These are phyloP conservation scores for Ptychodera flava DNA, from an alignment of 35 echinoderm and acorn worm genomes.

Conservation along the genomic window DNA sequence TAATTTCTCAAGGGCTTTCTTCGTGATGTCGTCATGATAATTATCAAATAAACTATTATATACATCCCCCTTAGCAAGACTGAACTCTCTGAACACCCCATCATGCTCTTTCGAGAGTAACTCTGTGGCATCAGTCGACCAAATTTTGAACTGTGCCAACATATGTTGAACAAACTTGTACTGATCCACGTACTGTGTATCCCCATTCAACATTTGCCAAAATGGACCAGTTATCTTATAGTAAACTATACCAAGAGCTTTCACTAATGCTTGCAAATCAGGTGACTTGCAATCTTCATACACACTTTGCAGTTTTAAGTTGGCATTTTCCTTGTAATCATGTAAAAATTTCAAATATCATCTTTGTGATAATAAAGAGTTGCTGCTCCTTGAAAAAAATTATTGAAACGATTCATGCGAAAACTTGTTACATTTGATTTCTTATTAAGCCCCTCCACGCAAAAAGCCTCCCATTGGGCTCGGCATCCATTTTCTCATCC, in stretches of 20 bases:
- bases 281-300: too few species aligned
- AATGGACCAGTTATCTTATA: too few species aligned
- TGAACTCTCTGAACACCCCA: neutral
- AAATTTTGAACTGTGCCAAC: constrained; percentile 3
- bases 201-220: too few species aligned
- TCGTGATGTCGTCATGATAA: neutral
- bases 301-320: too few species aligned
- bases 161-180: constrained; percentile 31
- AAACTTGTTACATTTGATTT: constrained; percentile 23
- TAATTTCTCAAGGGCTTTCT: neutral
- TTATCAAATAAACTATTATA: neutral
- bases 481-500: constrained; percentile 43
- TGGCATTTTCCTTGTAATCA: too few species aligned
- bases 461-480: constrained; percentile 24
- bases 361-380: constrained; percentile 10
- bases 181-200: constrained; percentile 27
- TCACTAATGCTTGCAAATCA: too few species aligned
- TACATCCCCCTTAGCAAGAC: neutral
- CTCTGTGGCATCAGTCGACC: neutral
- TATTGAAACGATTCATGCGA: constrained; percentile 41
- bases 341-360: constrained; percentile 21
- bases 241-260: too few species aligned
- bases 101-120: neutral
- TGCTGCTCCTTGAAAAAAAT: constrained; percentile 35
- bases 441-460: neutral